phyloP scores from a whole-genome alignment of 1,140 invertebrate species.

The Myzus persicae region DNA sequence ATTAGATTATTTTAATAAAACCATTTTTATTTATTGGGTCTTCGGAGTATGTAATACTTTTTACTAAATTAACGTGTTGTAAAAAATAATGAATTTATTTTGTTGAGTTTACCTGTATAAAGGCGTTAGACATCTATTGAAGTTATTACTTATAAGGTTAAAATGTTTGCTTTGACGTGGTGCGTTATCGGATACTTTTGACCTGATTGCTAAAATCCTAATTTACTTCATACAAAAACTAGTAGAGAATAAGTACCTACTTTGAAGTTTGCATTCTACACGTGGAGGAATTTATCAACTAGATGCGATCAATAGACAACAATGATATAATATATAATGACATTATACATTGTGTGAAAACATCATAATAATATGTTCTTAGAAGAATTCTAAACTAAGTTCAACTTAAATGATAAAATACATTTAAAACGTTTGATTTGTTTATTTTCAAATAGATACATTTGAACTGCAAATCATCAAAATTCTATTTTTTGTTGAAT shows the following conservation, averaged over 20 bases:
- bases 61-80: not conserved
- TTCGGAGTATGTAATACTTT: not conserved
- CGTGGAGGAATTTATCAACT: not conserved
- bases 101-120: not conserved
- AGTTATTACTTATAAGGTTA: not conserved
- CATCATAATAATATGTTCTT: not conserved
- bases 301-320: not conserved
- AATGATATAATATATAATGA: not conserved
- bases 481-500: no score
- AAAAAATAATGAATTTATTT: no score
- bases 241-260: not conserved
- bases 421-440: no score
- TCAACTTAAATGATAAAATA: no score
- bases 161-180: not conserved
- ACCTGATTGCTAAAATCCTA: not conserved
- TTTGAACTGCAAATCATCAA: no score
- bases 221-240: not conserved
- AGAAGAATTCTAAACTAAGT: no score
- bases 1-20: not conserved
- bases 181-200: not conserved
- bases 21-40: not conserved
- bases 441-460: no score
- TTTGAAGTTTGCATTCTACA: not conserved
- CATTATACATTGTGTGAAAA: not conserved
- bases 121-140: not conserved